Conservation (phyloP, 35 echinoderm and acorn worm genomes). For the Eucidaris tribuloides region DNA sequence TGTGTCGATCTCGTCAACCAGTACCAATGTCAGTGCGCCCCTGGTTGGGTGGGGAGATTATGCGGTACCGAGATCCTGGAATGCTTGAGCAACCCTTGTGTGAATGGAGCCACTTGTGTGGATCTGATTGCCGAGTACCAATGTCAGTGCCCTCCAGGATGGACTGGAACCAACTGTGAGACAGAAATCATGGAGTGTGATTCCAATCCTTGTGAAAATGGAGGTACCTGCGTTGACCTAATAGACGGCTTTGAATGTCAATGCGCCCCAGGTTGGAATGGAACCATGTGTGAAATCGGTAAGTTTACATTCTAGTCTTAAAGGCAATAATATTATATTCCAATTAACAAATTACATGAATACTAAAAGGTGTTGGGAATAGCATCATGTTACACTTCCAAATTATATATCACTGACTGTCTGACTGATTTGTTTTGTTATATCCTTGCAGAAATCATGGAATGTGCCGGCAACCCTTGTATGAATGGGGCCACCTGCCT, state of each 20-base stretch:
- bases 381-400: too few relatives aligned
- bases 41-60: constrained; percentile 16
- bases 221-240: constrained; percentile 30
- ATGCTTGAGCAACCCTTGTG: constrained; percentile 64
- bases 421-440: too few relatives aligned
- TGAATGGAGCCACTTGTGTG: constrained; percentile 61
- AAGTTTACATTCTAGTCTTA: too few relatives aligned
- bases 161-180: neutral
- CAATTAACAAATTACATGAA: too few relatives aligned
- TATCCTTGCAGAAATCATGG: constrained; percentile 26
- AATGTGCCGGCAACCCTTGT: constrained; percentile 56
- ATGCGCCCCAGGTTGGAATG: constrained; percentile 48
- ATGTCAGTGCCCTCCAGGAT: neutral
- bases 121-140: neutral
- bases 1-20: constrained; percentile 40
- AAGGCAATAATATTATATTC: too few relatives aligned
- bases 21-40: constrained; percentile 34
- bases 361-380: too few relatives aligned
- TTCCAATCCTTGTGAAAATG: constrained; percentile 57
- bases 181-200: constrained; percentile 23
- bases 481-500: constrained; percentile 41
- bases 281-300: constrained; percentile 49
- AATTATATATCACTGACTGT: too few relatives aligned
- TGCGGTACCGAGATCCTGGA: constrained; percentile 37
- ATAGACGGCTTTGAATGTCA: constrained; percentile 10